phyloP scores from a whole-genome alignment of 1,140 invertebrate species.

The Holotrichia oblita region DNA sequence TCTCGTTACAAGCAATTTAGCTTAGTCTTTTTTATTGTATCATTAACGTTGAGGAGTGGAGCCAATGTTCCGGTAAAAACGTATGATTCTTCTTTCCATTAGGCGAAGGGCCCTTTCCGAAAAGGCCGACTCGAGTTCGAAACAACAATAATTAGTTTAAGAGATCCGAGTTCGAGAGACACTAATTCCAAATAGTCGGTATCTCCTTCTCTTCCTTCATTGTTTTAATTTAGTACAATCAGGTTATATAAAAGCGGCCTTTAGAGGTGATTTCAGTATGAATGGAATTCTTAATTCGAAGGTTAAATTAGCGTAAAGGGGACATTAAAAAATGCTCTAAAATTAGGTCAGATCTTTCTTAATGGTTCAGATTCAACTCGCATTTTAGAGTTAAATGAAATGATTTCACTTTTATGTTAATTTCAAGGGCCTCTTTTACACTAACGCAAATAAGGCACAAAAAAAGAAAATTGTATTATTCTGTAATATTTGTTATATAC shows the following conservation, averaged over 20 bases:
- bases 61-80: slow-evolving; percentile 14
- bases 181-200: neutral
- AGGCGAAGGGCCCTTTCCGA: neutral
- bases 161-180: neutral
- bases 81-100: slow-evolving; percentile 2
- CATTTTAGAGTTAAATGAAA: no score
- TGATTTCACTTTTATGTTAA: no score
- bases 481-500: no score
- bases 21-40: slow-evolving; percentile 34
- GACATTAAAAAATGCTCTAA: neutral
- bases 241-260: neutral
- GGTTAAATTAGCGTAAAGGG: neutral
- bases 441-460: no score
- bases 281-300: neutral
- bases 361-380: no score
- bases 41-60: slow-evolving; percentile 13
- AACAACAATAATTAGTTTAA: slow-evolving; percentile 36
- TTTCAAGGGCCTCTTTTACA: no score
- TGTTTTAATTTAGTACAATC: neutral
- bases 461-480: no score
- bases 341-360: neutral
- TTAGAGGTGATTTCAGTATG: neutral
- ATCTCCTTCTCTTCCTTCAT: neutral
- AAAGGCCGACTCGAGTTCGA: neutral
- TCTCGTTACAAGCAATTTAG: slow-evolving; percentile 35